These are phyloP conservation scores for Atractosteus spatula DNA, from an alignment of 2,113 vertebrate species.

Conservation along the genomic window DNA sequence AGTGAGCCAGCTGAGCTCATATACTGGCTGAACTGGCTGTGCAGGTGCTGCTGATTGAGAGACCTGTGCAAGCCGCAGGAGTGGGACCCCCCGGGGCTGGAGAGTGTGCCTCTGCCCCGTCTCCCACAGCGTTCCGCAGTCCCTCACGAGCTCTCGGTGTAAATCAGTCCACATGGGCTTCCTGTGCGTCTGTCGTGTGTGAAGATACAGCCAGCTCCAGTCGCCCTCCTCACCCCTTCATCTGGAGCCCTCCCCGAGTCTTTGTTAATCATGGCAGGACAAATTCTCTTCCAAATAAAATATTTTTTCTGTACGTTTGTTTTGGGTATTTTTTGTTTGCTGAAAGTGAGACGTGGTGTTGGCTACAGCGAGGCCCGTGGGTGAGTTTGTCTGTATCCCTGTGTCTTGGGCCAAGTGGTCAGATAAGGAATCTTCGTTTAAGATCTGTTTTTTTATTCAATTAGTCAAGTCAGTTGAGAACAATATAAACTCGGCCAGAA, in stretches of 20 bases:
- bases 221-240: no score
- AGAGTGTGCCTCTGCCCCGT: no score
- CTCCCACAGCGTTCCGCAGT: neutral
- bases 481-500: neutral
- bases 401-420: no score
- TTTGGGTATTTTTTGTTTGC: neutral
- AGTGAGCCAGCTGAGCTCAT: no score
- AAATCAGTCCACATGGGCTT: neutral
- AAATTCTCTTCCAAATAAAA: conserved; percentile 20
- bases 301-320: conserved; percentile 20
- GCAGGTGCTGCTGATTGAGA: no score
- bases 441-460: neutral
- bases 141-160: neutral
- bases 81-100: no score
- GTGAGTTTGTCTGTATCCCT: neutral
- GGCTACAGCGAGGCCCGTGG: neutral
- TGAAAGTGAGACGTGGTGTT: neutral
- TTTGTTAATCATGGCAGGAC: neutral
- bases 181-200: neutral
- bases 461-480: neutral
- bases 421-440: neutral
- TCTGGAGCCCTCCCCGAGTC: no score
- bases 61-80: no score
- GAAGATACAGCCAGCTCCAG: neutral
- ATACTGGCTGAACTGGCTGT: no score